These are phyloP conservation scores for Synanthedon andrenaeformis DNA, from an alignment of 2,888 invertebrate species.

Conservation along the genomic window DNA sequence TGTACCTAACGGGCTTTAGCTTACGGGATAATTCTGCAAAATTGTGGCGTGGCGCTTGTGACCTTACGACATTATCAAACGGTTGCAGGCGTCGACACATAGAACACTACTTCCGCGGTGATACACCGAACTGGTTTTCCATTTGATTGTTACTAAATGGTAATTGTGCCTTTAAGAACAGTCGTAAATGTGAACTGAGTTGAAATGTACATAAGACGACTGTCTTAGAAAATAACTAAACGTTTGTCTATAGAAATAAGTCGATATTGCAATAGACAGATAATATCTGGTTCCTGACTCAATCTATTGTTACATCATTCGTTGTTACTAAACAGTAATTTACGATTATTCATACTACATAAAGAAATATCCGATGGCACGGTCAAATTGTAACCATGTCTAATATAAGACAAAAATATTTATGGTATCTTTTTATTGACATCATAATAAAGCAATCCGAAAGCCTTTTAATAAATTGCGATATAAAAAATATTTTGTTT, in stretches of 20 bases:
- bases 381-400: neutral
- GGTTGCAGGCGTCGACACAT: slow-evolving; percentile 17
- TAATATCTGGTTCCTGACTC: too few species aligned
- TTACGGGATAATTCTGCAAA: slow-evolving; percentile 18
- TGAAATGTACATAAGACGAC: too few species aligned
- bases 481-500: too few species aligned
- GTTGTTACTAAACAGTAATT: neutral
- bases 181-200: neutral
- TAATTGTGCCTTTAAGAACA: slow-evolving; percentile 4
- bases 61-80: slow-evolving; percentile 6
- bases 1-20: slow-evolving; percentile 16
- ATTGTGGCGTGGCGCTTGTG: slow-evolving; percentile 7
- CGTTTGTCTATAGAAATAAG: too few species aligned
- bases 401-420: too few species aligned
- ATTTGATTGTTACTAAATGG: slow-evolving; percentile 16
- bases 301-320: too few species aligned
- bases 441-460: too few species aligned
- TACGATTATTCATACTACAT: neutral
- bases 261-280: too few species aligned
- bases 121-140: slow-evolving; percentile 7
- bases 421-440: too few species aligned
- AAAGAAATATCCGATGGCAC: neutral
- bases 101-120: slow-evolving; percentile 28
- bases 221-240: too few species aligned
- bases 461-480: too few species aligned